These are phyloP conservation scores for Fregetta grallaria DNA, from an alignment of 2,113 vertebrate species.

Conservation along the genomic window DNA sequence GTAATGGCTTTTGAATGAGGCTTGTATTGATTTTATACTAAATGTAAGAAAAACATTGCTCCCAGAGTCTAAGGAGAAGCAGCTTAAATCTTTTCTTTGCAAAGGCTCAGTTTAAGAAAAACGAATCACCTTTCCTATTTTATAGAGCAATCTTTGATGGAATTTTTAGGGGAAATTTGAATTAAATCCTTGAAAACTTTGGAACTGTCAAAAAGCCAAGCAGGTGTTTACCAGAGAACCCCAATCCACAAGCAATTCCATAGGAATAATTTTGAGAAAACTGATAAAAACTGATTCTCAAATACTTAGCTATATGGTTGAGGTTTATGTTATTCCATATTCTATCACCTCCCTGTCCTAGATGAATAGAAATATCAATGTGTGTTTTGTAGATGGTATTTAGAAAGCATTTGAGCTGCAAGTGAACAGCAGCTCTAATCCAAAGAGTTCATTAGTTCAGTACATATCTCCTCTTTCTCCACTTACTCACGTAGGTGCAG, in stretches of 20 bases:
- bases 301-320: not conserved
- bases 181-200: not conserved
- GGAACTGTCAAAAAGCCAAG: not conserved
- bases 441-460: not conserved
- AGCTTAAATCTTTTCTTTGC: not conserved
- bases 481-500: not conserved
- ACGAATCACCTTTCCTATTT: not conserved
- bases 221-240: not conserved
- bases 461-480: not conserved
- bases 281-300: not conserved
- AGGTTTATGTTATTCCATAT: not conserved
- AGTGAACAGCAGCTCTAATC: not conserved
- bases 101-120: not conserved
- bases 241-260: not conserved
- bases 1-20: constrained; percentile 25
- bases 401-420: not conserved
- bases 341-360: not conserved
- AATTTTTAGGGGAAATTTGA: not conserved
- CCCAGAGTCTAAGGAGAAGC: not conserved
- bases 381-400: not conserved
- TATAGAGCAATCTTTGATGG: not conserved
- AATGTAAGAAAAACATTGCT: not conserved
- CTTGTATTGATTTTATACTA: constrained; percentile 31
- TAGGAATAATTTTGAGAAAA: not conserved
- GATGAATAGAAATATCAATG: not conserved